Evolutionary conservation across 2,888 invertebrate genomes (phyloP), one percentile per base, ranked within the genome.

Genomic region (Drosophila borborema): DNA sequence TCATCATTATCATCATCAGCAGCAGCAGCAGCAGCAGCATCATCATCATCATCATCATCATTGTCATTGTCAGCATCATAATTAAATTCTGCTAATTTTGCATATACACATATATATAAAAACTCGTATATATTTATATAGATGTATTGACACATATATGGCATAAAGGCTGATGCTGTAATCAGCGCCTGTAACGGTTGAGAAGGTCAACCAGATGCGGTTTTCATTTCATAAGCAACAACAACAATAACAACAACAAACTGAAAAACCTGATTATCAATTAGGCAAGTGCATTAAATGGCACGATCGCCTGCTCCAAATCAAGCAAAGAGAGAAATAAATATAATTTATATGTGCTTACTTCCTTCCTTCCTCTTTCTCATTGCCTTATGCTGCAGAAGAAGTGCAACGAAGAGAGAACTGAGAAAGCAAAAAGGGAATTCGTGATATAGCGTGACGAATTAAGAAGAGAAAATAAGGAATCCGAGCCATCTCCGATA

Each of bases 191-290:
- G 82, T 85, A 86, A 86, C 85, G 85, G 85, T 89, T 77, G 75
- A 72, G 82, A 86, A 86, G 85, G 85, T 86, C 88, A 86, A 82
- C 89, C 88, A 89, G 89, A 67, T 85, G 80, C 80, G 74, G 73
- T 72, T 85, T 68, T 69, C 64, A 62, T 65, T 68, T 77, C 54
- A 59, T 34, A 55, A 40, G 14, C 28, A 60, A 71, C 58, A 71
- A 58, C 48, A 46, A 48, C 36, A 23, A 23, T n/a, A n/a, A n/a
- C n/a, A n/a, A n/a, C 23, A 23, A 23, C 23, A 23, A 28, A 28
- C 40, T 60, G 55, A 53, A 69, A 74, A 69, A 79, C 80, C 80
- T 71, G 77, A 65, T 77, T 64, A 75, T 71, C 80, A 77, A 75
- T 77, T 80, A 80, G 77, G 76, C 77, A 77, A 77, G 77, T 77